These are phyloP conservation scores for Acinonyx jubatus DNA, from an alignment of 2,113 vertebrate genomes.

Conservation along the genomic window DNA sequence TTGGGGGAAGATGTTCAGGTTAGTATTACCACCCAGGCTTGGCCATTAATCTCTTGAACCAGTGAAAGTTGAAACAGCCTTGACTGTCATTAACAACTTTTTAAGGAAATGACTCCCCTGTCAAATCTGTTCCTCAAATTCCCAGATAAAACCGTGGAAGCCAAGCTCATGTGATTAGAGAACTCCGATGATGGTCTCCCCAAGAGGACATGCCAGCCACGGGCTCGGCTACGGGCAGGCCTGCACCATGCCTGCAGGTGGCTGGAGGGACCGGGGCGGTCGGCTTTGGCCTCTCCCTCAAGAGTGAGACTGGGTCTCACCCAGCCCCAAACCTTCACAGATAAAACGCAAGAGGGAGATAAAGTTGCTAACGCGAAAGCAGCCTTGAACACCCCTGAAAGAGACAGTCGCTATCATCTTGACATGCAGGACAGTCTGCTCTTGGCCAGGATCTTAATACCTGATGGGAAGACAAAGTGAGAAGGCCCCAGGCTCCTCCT, in stretches of 20 bases:
- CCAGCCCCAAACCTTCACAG: not conserved
- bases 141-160: not conserved
- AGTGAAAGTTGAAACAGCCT: not conserved
- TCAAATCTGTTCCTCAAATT: constrained; percentile 33
- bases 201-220: not conserved
- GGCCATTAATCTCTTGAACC: not conserved
- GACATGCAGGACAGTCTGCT: not conserved
- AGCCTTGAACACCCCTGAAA: not conserved
- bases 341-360: not conserved
- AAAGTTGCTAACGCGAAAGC: not conserved
- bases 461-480: not conserved
- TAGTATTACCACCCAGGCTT: not conserved
- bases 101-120: not conserved
- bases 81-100: not conserved
- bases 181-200: not conserved
- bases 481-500: not conserved
- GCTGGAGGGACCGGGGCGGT: not conserved
- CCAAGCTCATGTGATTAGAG: not conserved
- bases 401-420: not conserved
- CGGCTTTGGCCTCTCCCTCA: not conserved
- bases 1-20: not conserved
- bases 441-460: not conserved
- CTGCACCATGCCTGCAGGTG: too few species aligned
- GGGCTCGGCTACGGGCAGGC: not conserved
- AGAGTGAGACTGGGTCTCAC: not conserved